These are phyloP conservation scores for Cryptotis parvus DNA, from an alignment of 2,113 vertebrate genomes.

Conservation along the genomic window DNA sequence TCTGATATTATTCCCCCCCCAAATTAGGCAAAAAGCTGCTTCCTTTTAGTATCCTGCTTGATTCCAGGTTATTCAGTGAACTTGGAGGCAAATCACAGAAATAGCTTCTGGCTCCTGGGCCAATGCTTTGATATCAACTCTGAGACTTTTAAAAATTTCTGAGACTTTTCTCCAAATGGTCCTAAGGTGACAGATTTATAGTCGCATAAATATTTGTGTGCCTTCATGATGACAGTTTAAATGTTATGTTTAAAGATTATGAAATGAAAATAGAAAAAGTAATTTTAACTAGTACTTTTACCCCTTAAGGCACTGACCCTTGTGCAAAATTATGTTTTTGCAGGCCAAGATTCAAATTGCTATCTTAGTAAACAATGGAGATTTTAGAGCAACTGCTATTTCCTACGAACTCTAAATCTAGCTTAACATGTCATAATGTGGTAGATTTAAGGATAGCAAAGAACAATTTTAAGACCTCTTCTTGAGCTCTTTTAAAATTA, in stretches of 20 bases:
- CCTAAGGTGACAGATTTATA: constrained; percentile 54
- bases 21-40: neutral
- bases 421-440: neutral
- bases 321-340: constrained; percentile 47
- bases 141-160: constrained; percentile 45
- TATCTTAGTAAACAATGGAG: neutral
- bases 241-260: constrained; percentile 61
- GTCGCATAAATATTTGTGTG: neutral
- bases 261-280: constrained; percentile 60
- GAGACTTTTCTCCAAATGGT: constrained; percentile 51
- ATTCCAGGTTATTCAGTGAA: constrained; percentile 3
- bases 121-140: constrained; percentile 34
- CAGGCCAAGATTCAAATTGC: constrained; percentile 16
- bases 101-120: constrained; percentile 28
- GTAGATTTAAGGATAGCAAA: constrained; percentile 11
- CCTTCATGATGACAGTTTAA: constrained; percentile 48
- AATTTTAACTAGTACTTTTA: neutral
- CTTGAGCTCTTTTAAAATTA: constrained; percentile 7
- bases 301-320: neutral
- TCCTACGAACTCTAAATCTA: neutral
- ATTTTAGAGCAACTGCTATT: neutral
- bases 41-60: neutral
- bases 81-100: constrained; percentile 48
- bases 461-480: constrained; percentile 7
- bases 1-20: constrained; percentile 31